A percentile compares a stretch with the other conserved stretches of the same genome.
Evolutionary conservation across 1,140 invertebrate species (phyloP).

Genomic region (Eufriesea mexicana): DNA sequence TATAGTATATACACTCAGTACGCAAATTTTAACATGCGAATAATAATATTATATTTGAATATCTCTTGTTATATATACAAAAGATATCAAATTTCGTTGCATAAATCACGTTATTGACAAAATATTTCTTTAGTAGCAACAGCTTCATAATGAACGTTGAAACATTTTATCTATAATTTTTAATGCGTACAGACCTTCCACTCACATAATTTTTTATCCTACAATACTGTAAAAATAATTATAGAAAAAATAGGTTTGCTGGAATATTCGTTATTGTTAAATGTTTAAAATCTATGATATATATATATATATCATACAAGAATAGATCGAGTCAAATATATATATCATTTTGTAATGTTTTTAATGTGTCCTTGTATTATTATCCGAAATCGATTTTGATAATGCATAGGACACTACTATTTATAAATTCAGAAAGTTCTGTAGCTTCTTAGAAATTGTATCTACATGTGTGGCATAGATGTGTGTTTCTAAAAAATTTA

Average conservation of each 20-base stretch:
- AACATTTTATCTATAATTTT: background rate
- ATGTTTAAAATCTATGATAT: background rate
- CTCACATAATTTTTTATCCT: slow-evolving; percentile 17
- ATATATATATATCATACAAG: too few relatives aligned
- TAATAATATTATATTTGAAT: slow-evolving; percentile 39
- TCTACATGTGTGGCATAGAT: background rate
- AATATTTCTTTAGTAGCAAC: background rate
- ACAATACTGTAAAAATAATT: slow-evolving; percentile 37
- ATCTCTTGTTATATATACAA: slow-evolving; percentile 40
- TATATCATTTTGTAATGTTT: background rate
- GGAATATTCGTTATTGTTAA: background rate
- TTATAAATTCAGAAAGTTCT: slow-evolving; percentile 21
- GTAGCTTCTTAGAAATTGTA: background rate
- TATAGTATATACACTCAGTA: slow-evolving; percentile 65
- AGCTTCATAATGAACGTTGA: background rate
- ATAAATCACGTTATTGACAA: background rate
- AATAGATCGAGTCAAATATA: too few relatives aligned
- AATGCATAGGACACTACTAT: slow-evolving; percentile 45
- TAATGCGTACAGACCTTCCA: too few relatives aligned
- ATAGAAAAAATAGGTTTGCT: background rate
- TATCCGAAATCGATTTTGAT: slow-evolving; percentile 57
- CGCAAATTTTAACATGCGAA: slow-evolving; percentile 30
- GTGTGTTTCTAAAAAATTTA: background rate
- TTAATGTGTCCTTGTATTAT: slow-evolving; percentile 31
- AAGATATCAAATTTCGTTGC: slow-evolving; percentile 13